phyloP scores from a whole-genome alignment of 92 coral and sea anemone species.

The Plumapathes pennacea region DNA sequence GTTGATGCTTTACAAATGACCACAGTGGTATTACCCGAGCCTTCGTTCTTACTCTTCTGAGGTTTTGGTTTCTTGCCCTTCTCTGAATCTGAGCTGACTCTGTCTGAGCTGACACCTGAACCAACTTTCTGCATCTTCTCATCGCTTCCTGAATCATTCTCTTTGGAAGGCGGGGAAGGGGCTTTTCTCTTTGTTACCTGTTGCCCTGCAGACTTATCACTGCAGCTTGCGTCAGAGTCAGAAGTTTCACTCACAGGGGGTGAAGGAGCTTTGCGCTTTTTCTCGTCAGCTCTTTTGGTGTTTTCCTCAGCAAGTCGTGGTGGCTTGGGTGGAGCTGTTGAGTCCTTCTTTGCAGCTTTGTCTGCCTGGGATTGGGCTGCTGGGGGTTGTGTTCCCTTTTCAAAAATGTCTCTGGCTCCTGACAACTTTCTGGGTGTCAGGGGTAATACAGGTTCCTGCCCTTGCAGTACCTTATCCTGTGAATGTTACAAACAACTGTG shows the following conservation, averaged over 20 bases:
- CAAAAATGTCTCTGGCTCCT: conserved; percentile 58
- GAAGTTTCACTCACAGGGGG: too few relatives aligned
- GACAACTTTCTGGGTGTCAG: conserved; percentile 72
- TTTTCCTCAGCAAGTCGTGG: conserved; percentile 45
- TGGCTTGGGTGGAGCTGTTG: conserved; percentile 73
- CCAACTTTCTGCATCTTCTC: not conserved
- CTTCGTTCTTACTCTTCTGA: not conserved
- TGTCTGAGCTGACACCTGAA: too few relatives aligned
- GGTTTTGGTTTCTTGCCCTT: not conserved
- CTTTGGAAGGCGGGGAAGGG: conserved; percentile 54
- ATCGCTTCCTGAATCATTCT: not conserved
- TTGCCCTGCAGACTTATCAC: too few relatives aligned
- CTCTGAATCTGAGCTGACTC: conserved; percentile 1
- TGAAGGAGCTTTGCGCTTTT: conserved; percentile 1
- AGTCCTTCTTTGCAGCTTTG: conserved; percentile 1
- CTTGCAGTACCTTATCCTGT: too few relatives aligned
- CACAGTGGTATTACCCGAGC: not conserved
- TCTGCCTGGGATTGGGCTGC: not conserved
- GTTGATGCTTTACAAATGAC: not conserved
- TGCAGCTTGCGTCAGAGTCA: too few relatives aligned
- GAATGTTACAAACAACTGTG: too few relatives aligned
- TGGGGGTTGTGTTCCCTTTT: conserved; percentile 27
- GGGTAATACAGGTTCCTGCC: too few relatives aligned
- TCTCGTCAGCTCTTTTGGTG: conserved; percentile 8
- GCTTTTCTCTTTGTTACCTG: conserved; percentile 70